Conservation (phyloP, 92 coral and sea anemone genomes). For the Phymanthus crucifer region DNA sequence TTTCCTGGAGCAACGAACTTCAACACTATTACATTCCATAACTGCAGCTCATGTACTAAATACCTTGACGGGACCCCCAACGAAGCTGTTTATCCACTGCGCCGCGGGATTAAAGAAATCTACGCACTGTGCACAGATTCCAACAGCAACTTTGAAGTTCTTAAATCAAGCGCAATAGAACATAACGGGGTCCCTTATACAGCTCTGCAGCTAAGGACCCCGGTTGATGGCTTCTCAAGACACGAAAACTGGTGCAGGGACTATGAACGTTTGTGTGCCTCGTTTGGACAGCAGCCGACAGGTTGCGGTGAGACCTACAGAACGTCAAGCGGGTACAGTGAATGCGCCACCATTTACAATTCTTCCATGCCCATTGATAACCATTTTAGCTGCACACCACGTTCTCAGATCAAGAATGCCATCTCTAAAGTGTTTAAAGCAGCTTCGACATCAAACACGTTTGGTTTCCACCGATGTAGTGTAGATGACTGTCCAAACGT, state of each 20-base stretch:
- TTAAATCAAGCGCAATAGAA: slow-evolving; percentile 10
- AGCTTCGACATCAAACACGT: slow-evolving; percentile 42
- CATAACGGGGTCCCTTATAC: slow-evolving; percentile 32
- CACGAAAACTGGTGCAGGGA: slow-evolving; percentile 65
- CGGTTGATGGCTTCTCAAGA: slow-evolving; percentile 24
- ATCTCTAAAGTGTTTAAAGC: not conserved
- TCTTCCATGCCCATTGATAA: slow-evolving; percentile 40
- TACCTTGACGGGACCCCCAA: slow-evolving; percentile 9
- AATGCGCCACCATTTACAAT: slow-evolving; percentile 23
- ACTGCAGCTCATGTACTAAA: slow-evolving; percentile 42
- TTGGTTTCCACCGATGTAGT: slow-evolving; percentile 34
- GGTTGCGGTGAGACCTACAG: slow-evolving; percentile 32
- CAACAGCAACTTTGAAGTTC: slow-evolving; percentile 56
- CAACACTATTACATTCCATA: slow-evolving; percentile 42
- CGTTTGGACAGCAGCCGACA: slow-evolving; percentile 42
- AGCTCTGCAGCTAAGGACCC: slow-evolving; percentile 29
- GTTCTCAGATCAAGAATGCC: not conserved
- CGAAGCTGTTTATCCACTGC: slow-evolving; percentile 36
- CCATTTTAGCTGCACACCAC: slow-evolving; percentile 16
- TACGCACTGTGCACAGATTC: slow-evolving; percentile 55
- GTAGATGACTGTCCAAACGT: slow-evolving; percentile 14
- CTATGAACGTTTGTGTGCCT: slow-evolving; percentile 49
- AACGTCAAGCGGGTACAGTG: not conserved
- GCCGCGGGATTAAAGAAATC: not conserved
- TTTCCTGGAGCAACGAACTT: slow-evolving; percentile 29